Conservation (phyloP, 2,113 vertebrate genomes). For the Chunga burmeisteri region DNA sequence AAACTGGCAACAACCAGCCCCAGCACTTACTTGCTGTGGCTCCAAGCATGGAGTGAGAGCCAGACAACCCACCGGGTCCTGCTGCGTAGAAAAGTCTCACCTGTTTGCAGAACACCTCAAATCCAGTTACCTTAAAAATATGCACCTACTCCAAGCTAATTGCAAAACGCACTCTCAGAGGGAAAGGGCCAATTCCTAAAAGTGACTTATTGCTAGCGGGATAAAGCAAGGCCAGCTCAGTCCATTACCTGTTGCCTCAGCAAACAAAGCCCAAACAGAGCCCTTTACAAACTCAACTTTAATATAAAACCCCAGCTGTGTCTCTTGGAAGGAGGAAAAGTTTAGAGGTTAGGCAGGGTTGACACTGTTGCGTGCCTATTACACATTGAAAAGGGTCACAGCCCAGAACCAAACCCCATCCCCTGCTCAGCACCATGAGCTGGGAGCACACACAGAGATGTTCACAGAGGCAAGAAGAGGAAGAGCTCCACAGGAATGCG, state of each 20-base stretch:
- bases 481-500: rapidly evolving
- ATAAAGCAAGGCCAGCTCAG: not conserved
- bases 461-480: not conserved
- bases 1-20: not conserved
- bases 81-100: not conserved
- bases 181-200: not conserved
- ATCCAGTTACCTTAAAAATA: slow-evolving; percentile 11
- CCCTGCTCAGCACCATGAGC: not conserved
- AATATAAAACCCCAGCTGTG: not conserved
- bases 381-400: not conserved
- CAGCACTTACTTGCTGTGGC: rapidly evolving
- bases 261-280: not conserved
- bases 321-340: not conserved
- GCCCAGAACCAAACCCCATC: not conserved
- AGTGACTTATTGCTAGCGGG: slow-evolving; percentile 35
- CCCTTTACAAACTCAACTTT: not conserved
- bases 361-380: rapidly evolving
- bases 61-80: not conserved
- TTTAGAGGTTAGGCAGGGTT: not conserved
- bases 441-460: not conserved
- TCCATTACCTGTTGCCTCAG: not conserved
- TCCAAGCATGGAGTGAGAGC: not conserved
- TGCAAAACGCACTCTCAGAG: not conserved
- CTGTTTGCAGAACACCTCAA: not conserved
- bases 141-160: not conserved